Conservation (phyloP, 2,797 vertebrate genomes). For the Acrocephalus scirpaceus region DNA sequence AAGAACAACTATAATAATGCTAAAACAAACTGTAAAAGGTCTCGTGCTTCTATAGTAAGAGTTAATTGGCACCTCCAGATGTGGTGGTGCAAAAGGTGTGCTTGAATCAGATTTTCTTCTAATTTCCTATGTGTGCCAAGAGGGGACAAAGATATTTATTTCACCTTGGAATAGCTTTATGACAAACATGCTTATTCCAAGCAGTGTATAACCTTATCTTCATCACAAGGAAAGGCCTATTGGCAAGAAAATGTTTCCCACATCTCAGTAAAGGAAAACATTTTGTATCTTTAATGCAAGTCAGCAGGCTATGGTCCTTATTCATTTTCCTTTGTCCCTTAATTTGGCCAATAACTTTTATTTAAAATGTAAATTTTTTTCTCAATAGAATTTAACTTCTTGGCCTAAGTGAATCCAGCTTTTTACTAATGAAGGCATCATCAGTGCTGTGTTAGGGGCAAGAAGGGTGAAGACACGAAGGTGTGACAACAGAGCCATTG, state of each 20-base stretch:
- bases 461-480: background rate
- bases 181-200: background rate
- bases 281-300: background rate
- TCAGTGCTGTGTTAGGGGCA: background rate
- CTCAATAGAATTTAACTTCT: background rate
- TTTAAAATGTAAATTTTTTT: background rate
- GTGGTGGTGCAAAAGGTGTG: background rate
- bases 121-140: background rate
- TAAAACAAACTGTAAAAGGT: background rate
- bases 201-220: background rate
- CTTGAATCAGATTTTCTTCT: background rate
- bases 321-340: background rate
- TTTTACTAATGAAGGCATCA: background rate
- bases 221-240: background rate
- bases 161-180: background rate
- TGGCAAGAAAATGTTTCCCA: background rate
- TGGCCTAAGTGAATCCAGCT: background rate
- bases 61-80: background rate
- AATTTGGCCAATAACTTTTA: background rate
- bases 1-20: background rate
- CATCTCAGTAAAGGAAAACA: background rate
- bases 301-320: background rate
- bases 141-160: background rate
- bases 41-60: background rate
- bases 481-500: background rate